Conservation (phyloP, 1,140 invertebrate genomes). For the Diuraphis noxia region DNA sequence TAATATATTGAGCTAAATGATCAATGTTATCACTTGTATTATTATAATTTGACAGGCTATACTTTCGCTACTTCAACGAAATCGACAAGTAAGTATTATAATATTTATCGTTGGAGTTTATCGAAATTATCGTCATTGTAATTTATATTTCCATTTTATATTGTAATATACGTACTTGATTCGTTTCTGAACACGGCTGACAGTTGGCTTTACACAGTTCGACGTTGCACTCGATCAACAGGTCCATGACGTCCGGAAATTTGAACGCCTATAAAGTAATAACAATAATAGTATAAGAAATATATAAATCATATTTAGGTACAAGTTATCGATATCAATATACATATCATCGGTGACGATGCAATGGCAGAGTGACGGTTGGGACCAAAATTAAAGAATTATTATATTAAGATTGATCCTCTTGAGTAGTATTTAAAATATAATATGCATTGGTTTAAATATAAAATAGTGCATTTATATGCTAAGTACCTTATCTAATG, state of each 20-base stretch:
- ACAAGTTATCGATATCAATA: too few species aligned
- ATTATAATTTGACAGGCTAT: neutral
- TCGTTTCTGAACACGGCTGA: conserved; percentile 71
- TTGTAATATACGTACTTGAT: conserved; percentile 61
- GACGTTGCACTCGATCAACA: conserved; percentile 82
- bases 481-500: too few species aligned
- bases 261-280: conserved; percentile 74
- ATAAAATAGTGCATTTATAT: too few species aligned
- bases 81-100: neutral
- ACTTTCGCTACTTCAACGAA: neutral
- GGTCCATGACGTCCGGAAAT: conserved; percentile 85
- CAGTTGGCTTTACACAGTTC: conserved; percentile 82
- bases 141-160: neutral
- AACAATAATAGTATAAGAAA: neutral
- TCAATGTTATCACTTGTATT: neutral
- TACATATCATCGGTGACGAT: too few species aligned
- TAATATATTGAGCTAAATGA: neutral
- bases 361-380: too few species aligned
- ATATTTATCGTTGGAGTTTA: neutral
- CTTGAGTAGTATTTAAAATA: too few species aligned
- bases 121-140: neutral
- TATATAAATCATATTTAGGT: too few species aligned
- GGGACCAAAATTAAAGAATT: too few species aligned
- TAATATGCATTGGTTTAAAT: too few species aligned
- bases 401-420: too few species aligned